Evolutionary conservation across 2,797 vertebrate species (phyloP).

Genomic region (Hypotaenidia philippensis): DNA sequence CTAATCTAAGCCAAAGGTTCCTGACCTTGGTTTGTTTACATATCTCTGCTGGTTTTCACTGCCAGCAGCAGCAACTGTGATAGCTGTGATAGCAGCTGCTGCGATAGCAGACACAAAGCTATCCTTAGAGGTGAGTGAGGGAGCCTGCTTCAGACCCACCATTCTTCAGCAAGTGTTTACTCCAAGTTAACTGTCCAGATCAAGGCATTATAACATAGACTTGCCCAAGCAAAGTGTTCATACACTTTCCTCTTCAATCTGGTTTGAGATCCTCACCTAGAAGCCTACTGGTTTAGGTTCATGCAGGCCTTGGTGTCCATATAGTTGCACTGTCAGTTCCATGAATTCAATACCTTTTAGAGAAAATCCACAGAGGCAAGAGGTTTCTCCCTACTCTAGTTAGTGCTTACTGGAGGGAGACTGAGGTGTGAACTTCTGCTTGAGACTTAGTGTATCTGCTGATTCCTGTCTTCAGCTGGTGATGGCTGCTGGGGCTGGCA

Average conservation of each 20-base stretch:
- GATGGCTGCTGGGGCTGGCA: neutral
- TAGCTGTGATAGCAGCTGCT: neutral
- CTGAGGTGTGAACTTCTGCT: neutral
- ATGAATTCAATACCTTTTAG: neutral
- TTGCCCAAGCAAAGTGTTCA: neutral
- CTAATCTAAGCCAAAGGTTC: neutral
- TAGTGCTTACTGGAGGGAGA: neutral
- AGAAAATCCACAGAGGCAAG: neutral
- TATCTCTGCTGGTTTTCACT: neutral
- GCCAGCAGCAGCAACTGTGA: neutral
- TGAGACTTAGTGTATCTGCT: neutral
- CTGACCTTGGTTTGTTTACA: neutral
- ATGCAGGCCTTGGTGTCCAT: neutral
- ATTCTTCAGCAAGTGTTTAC: neutral
- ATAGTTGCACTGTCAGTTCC: neutral
- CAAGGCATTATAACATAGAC: fast-evolving
- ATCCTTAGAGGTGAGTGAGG: neutral
- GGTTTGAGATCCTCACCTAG: neutral
- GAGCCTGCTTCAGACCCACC: neutral
- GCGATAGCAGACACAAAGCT: neutral
- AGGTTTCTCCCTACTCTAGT: neutral
- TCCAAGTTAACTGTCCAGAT: neutral
- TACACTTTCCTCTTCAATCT: neutral
- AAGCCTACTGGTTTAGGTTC: neutral
- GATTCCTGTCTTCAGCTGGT: neutral